Evolutionary conservation across 2,797 vertebrate species (phyloP).

Genomic region (Eulemur coronatus): DNA sequence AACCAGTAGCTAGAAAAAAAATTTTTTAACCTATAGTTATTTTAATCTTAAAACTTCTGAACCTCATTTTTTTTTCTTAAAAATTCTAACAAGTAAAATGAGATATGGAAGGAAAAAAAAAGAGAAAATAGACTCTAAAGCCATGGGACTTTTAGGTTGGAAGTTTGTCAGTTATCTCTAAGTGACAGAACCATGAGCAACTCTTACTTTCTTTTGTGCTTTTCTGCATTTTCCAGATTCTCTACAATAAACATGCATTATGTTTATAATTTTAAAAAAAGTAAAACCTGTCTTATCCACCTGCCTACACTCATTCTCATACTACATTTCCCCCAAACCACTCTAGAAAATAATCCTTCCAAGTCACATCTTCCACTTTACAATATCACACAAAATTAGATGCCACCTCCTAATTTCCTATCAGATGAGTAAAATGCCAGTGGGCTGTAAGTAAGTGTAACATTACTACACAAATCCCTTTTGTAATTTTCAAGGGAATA

Average conservation of each 20-base stretch:
- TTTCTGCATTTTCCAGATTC: conserved; percentile 31
- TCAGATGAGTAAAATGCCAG: not conserved
- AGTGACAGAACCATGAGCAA: not conserved
- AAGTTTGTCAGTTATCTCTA: not conserved
- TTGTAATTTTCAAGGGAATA: not conserved
- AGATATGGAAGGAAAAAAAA: not conserved
- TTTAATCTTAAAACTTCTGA: not conserved
- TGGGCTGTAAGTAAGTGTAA: not conserved
- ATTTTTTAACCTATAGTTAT: not conserved
- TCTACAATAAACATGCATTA: not conserved
- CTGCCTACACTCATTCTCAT: conserved; percentile 4
- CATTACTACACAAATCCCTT: not conserved
- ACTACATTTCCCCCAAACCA: not conserved
- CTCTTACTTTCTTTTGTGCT: not conserved
- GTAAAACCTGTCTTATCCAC: not conserved
- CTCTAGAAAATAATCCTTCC: not conserved
- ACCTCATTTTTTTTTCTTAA: conserved; percentile 21
- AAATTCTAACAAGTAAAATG: conserved; percentile 17
- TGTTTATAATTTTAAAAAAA: not conserved
- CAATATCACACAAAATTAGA: not conserved
- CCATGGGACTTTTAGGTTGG: not conserved
- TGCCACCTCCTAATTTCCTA: not conserved
- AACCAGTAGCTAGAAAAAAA: not conserved
- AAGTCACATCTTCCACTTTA: not conserved
- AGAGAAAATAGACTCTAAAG: not conserved